Percentiles rank a stretch among this genome's conserved stretches.
Evolutionary conservation across 2,888 invertebrate species (phyloP).

Genomic region (Pristionchus arcanus): DNA sequence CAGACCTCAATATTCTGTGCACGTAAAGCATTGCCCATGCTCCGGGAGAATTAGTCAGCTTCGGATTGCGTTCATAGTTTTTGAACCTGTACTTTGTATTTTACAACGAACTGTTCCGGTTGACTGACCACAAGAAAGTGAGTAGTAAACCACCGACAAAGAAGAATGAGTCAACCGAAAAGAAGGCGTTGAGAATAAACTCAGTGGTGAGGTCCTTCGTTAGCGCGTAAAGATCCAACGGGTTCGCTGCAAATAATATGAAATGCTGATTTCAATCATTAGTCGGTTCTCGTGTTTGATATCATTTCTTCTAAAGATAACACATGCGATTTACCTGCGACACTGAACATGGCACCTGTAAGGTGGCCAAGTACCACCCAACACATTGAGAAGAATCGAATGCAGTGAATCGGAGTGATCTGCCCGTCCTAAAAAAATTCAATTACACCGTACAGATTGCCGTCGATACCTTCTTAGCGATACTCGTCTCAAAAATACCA

Average conservation of each 20-base stretch:
- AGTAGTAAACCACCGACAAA: slow-evolving; percentile 64
- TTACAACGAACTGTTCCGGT: background rate
- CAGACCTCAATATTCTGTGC: slow-evolving; percentile 59
- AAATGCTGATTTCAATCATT: no score
- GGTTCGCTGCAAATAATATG: slow-evolving; percentile 47
- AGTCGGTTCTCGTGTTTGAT: background rate
- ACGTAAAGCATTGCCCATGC: slow-evolving; percentile 61
- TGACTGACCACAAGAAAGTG: slow-evolving; percentile 48
- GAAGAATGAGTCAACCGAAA: slow-evolving; percentile 68
- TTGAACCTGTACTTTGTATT: slow-evolving; percentile 60
- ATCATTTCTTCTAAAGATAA: background rate
- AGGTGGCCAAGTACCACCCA: slow-evolving; percentile 38
- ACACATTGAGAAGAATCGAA: slow-evolving; percentile 46
- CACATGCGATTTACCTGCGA: background rate
- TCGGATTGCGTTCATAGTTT: slow-evolving; percentile 52
- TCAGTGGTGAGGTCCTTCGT: slow-evolving; percentile 55
- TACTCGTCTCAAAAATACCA: background rate
- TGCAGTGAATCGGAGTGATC: slow-evolving; percentile 54
- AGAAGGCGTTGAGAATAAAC: slow-evolving; percentile 62
- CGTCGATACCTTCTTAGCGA: background rate
- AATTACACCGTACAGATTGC: no score
- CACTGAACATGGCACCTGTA: background rate
- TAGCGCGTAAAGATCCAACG: slow-evolving; percentile 53
- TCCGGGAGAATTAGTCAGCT: slow-evolving; percentile 40
- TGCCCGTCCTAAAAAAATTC: slow-evolving; percentile 23